Evolutionary conservation across 2,888 invertebrate genomes (phyloP), one percentile per base, ranked within the genome.

Genomic region (Eristalis arbustorum): DNA sequence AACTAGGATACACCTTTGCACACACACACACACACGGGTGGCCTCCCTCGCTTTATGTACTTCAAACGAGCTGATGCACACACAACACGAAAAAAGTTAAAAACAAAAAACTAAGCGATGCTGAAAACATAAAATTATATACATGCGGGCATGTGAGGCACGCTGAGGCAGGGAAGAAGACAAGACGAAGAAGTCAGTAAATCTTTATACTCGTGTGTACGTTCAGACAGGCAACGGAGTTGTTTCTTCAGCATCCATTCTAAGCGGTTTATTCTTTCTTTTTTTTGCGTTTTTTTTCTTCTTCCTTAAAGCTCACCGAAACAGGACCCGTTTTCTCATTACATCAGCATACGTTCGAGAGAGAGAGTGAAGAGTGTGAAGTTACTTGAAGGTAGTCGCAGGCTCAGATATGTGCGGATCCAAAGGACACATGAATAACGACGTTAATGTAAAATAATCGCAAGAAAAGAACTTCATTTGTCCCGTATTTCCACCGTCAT

Each of bases 1-100:
- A 87, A 87, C 83, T 87, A 83, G 59, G 87, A 83, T 78, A 83
- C 75, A 83, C 83, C 78, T 75, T 83, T 71, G 79, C 78, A 72
- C 75, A 67, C 72, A 72, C 49, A 49, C 28, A 66, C n/a, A 57
- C 49, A 73, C 40, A 42, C 34, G 14, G 6, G n/a, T 42, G 42
- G 14, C 56, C 23, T 23, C 56, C 11, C 25, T 22, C 49, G 42
- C 31, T 42, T 49, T 49, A 49, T 49, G 49, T 49, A 49, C 49
- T 49, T 49, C 18, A 49, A 18, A 49, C 8, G 49, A 49, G 49
- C 49, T 18, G 49, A 49, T 49, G 49, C 49, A 49, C 49, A 76
- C 34, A 31, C 34, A 37, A 49, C 49, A 76, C 34, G 23, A 49
- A 37, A 71, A 61, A 37, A 73, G 22, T 42, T 49, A 22, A 49